These are phyloP conservation scores for Peribatodes rhomboidaria DNA, from an alignment of 2,888 invertebrate genomes.

Conservation along the genomic window DNA sequence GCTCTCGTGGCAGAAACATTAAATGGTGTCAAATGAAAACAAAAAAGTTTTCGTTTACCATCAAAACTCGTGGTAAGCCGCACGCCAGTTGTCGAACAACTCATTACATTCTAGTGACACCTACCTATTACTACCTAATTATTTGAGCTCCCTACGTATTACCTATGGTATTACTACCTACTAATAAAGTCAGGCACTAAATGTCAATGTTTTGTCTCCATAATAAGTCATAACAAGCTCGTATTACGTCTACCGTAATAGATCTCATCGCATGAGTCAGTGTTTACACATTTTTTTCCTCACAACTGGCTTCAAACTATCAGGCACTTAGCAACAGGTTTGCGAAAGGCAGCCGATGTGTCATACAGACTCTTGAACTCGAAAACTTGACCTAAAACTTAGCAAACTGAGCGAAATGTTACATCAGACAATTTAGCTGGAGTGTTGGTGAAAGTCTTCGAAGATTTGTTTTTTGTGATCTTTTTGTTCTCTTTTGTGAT, in stretches of 20 bases:
- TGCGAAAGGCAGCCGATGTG: slow-evolving; percentile 23
- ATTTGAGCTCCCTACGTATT: no score
- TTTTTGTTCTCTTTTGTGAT: no score
- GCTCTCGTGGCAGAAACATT: no score
- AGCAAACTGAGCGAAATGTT: slow-evolving; percentile 16
- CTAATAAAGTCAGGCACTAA: no score
- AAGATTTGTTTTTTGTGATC: no score
- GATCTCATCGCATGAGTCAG: slow-evolving; percentile 44
- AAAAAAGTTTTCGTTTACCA: no score
- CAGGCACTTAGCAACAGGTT: slow-evolving; percentile 30
- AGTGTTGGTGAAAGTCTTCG: not conserved
- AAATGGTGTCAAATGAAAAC: no score
- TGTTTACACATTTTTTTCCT: slow-evolving; percentile 50
- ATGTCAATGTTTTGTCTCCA: not conserved
- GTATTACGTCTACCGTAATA: not conserved
- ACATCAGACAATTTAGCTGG: slow-evolving; percentile 23
- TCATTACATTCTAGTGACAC: no score
- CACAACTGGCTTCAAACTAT: slow-evolving; percentile 33
- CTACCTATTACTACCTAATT: no score
- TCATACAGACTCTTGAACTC: slow-evolving; percentile 25
- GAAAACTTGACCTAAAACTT: slow-evolving; percentile 29
- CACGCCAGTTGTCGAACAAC: no score
- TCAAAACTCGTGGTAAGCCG: no score
- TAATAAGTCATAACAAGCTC: not conserved
- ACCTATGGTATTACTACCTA: no score